A percentile compares a stretch with the other conserved stretches of the same genome.
Conservation (phyloP, 23 tunicate species). For the Corella eumyota region DNA sequence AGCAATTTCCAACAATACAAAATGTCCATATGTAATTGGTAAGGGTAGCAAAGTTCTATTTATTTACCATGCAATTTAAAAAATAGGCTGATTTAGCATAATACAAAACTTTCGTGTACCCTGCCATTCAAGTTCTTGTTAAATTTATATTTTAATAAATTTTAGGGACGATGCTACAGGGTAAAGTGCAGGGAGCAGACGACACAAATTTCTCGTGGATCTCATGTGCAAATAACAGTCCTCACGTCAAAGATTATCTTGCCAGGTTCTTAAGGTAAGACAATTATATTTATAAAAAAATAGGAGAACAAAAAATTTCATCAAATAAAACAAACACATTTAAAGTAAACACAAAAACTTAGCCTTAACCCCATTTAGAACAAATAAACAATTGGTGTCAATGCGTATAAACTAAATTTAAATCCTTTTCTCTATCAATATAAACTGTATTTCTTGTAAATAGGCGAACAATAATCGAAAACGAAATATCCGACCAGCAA, state of each 20-base stretch:
- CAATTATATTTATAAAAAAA: not conserved
- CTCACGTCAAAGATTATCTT: slow-evolving; percentile 56
- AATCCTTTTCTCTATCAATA: no score
- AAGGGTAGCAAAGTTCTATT: not conserved
- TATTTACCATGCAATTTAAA: not conserved
- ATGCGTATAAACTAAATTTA: no score
- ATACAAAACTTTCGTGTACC: no score
- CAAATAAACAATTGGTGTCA: no score
- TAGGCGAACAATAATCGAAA: slow-evolving; percentile 47
- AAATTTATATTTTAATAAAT: not conserved
- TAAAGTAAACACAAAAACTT: no score
- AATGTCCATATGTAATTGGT: slow-evolving; percentile 66
- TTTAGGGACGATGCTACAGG: slow-evolving; percentile 47
- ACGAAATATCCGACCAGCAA: slow-evolving; percentile 4
- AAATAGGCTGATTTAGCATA: no score
- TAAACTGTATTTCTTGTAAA: not conserved
- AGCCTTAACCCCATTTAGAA: no score
- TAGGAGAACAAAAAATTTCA: no score
- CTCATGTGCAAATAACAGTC: slow-evolving; percentile 46
- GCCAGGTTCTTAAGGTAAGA: slow-evolving; percentile 47
- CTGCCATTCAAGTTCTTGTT: not conserved
- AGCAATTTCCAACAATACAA: slow-evolving; percentile 2
- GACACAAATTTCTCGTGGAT: slow-evolving; percentile 46
- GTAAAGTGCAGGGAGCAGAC: slow-evolving; percentile 17
- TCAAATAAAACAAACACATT: no score